Conservation (phyloP, 1,140 invertebrate species). For the Homalodisca vitripennis region DNA sequence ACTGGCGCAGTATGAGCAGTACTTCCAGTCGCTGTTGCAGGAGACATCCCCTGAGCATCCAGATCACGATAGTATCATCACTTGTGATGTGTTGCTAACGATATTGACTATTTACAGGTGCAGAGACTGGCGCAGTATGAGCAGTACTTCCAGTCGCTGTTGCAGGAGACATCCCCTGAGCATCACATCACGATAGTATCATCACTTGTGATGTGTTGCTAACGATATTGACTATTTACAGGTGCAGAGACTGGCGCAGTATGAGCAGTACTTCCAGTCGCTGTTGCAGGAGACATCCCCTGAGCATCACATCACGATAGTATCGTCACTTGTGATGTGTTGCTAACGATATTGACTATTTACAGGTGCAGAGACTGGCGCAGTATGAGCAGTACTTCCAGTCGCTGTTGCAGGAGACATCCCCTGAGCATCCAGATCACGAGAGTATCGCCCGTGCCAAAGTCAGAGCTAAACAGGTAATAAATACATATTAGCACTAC, state of each 20-base stretch:
- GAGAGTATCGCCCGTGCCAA: conserved; percentile 37
- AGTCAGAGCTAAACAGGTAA: conserved; percentile 42
- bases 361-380: conserved; percentile 45
- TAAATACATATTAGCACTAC: not conserved
- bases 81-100: no score
- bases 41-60: conserved; percentile 41
- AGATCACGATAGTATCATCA: conserved; percentile 36
- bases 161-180: conserved; percentile 39
- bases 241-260: conserved; percentile 46
- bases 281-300: conserved; percentile 40
- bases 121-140: conserved; percentile 46
- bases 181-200: no score
- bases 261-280: conserved; percentile 46
- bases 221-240: no score
- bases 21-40: conserved; percentile 43
- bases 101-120: no score
- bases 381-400: conserved; percentile 47
- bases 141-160: conserved; percentile 44
- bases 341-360: no score
- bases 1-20: conserved; percentile 46
- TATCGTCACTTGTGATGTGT: no score
- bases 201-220: no score
- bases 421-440: conserved; percentile 37
- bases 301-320: no score
- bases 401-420: conserved; percentile 40